Percentiles rank a stretch among this genome's conserved stretches.
phyloP scores from a whole-genome alignment of 2,797 vertebrate species.

The Chaenodraco wilsoni region DNA sequence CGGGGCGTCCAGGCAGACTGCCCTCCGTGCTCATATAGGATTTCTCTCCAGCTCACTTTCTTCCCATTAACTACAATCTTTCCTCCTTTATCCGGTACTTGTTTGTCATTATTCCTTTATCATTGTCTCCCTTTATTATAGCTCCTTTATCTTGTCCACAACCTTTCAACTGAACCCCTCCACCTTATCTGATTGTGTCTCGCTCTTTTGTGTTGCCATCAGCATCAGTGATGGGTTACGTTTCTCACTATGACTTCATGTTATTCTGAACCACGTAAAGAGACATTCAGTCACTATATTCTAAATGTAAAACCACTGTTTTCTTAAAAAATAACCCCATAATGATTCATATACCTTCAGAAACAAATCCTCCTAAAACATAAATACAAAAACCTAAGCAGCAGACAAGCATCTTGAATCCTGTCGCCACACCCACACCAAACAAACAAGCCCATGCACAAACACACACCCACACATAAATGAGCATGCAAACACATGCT shows the following conservation, averaged over 20 bases:
- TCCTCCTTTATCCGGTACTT: slow-evolving; percentile 18
- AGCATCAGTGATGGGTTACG: slow-evolving; percentile 33
- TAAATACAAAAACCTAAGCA: not conserved
- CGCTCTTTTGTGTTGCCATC: slow-evolving; percentile 11
- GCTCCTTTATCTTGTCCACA: not conserved
- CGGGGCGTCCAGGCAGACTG: slow-evolving; percentile 26
- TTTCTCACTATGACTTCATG: slow-evolving; percentile 36
- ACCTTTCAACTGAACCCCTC: slow-evolving; percentile 23
- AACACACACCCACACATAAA: slow-evolving; percentile 51
- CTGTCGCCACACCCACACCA: slow-evolving; percentile 36
- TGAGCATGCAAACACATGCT: slow-evolving; percentile 56
- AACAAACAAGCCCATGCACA: slow-evolving; percentile 41
- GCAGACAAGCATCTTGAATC: slow-evolving; percentile 26
- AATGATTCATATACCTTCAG: slow-evolving; percentile 5
- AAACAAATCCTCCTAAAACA: not conserved
- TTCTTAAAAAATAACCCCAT: not conserved
- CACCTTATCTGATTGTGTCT: slow-evolving; percentile 28
- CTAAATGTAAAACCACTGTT: not conserved
- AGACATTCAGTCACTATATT: slow-evolving; percentile 1
- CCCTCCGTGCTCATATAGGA: slow-evolving; percentile 11
- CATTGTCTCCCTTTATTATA: not conserved
- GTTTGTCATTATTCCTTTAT: slow-evolving; percentile 17
- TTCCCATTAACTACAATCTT: slow-evolving; percentile 10
- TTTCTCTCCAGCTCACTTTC: slow-evolving; percentile 34
- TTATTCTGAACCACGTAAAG: slow-evolving; percentile 5